Evolutionary conservation across 2,113 vertebrate species (phyloP).

Genomic region (Carollia perspicillata): DNA sequence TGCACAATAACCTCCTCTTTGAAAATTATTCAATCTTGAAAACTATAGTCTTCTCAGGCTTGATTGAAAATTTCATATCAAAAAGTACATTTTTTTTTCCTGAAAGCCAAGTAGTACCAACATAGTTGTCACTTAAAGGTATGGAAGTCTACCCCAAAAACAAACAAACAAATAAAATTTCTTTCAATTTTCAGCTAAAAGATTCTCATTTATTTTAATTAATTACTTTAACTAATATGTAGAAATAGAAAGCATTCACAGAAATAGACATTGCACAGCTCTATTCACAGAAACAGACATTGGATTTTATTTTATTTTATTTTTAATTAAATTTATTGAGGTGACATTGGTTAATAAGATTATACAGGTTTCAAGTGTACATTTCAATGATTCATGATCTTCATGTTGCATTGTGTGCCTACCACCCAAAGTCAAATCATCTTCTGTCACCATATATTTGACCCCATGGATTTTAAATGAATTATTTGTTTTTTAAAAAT

Average conservation of each 20-base stretch:
- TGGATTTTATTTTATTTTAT: constrained; percentile 17
- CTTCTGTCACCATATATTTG: background rate
- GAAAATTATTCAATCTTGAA: background rate
- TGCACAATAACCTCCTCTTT: background rate
- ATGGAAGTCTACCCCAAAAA: background rate
- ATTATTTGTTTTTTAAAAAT: constrained; percentile 29
- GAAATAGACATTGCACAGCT: background rate
- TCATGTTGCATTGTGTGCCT: too few relatives aligned
- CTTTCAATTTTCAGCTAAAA: background rate
- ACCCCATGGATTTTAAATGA: background rate
- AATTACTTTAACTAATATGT: background rate
- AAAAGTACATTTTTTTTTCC: background rate
- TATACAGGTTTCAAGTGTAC: too few relatives aligned
- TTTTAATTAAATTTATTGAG: too few relatives aligned
- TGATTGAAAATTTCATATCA: background rate
- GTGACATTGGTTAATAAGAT: too few relatives aligned
- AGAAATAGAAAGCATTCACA: too few relatives aligned
- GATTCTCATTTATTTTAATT: constrained; percentile 23
- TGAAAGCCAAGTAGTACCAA: background rate
- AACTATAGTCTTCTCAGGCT: background rate
- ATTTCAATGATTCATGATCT: too few relatives aligned
- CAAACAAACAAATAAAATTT: background rate
- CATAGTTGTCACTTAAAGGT: background rate
- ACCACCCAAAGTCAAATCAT: background rate
- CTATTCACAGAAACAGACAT: background rate